Evolutionary conservation across 2,797 vertebrate genomes (phyloP).

Genomic region (Malurus splendens): DNA sequence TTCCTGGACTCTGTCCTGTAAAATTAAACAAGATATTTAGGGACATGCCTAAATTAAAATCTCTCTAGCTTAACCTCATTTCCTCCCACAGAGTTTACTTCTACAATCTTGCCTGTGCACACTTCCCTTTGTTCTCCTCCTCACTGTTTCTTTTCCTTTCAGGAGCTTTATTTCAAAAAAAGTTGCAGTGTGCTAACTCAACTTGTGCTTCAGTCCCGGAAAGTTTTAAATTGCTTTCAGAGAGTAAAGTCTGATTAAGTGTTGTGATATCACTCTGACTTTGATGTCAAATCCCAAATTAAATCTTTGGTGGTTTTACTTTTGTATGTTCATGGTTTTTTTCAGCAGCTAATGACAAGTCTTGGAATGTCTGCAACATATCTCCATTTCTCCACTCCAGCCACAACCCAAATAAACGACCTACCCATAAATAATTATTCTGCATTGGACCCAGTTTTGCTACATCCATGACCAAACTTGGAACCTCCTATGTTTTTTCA

Average conservation of each 20-base stretch:
- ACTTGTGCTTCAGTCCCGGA: background rate
- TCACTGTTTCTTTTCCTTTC: background rate
- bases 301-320: background rate
- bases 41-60: conserved; percentile 19
- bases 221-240: background rate
- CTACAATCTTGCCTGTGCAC: background rate
- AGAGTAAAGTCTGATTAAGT: background rate
- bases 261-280: background rate
- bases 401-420: background rate
- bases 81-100: conserved; percentile 24
- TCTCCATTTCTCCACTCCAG: background rate
- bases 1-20: conserved; percentile 16
- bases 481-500: background rate
- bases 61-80: conserved; percentile 4
- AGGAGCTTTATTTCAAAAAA: background rate
- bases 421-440: background rate
- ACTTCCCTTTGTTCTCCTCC: background rate
- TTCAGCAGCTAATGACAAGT: background rate
- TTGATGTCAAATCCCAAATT: background rate
- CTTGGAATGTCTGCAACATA: background rate
- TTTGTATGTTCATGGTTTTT: background rate
- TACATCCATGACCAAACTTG: background rate
- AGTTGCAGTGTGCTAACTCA: background rate
- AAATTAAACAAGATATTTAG: conserved; percentile 29
- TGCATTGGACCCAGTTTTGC: background rate